Base-by-base conservation (phyloP, 2,888 invertebrate genomes). In the Drosophila imparisetae region DNA sequence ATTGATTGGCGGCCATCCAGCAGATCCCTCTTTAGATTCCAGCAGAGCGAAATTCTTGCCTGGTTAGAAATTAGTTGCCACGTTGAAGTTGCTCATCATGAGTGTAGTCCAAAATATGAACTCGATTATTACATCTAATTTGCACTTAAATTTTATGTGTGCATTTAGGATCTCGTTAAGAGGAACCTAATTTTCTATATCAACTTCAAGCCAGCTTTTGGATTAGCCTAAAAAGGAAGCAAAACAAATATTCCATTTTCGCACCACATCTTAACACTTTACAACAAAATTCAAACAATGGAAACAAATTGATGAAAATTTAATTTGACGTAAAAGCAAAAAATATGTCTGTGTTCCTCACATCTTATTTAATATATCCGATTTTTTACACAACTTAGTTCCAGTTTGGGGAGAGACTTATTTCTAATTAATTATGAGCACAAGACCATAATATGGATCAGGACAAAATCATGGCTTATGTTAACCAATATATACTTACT, bases 371-470 rank as follows among this genome's bases (percentile, higher is more conserved):
- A 2, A 21, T 45, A 4, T 45, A 21, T 45, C 21, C 4, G 7
- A 24, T 8, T 45, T 4, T 15, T 45, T 8, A 45, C 24, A 1
- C 45, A 24, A 45, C 8, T 45, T 24, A 15, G 15, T 45, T 24
- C 15, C 4, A 24, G 8, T 45, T 24, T 45, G 4, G 0, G 2
- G 24, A 38, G 15, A 32, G 18, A 10, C 30, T 29, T 54, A 54
- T 38, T 32, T 38, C 18, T 40, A 54, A 55, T 54, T 32, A 67
- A 67, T 66, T 66, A 66, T 32, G 52, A 45, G 27, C 53, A 42
- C 6, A 21, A 49, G 21, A n/a, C 24, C 18, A 6, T n/a, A 32
- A 30, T 27, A 3, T 38, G n/a, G 4, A 8, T 24, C 4, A 24
- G 45, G 24, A 4, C 24, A 15, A 15, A 36, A 24, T 18, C 34